Evolutionary conservation across 2,113 vertebrate genomes (phyloP).

Genomic region (Clinocottus analis): DNA sequence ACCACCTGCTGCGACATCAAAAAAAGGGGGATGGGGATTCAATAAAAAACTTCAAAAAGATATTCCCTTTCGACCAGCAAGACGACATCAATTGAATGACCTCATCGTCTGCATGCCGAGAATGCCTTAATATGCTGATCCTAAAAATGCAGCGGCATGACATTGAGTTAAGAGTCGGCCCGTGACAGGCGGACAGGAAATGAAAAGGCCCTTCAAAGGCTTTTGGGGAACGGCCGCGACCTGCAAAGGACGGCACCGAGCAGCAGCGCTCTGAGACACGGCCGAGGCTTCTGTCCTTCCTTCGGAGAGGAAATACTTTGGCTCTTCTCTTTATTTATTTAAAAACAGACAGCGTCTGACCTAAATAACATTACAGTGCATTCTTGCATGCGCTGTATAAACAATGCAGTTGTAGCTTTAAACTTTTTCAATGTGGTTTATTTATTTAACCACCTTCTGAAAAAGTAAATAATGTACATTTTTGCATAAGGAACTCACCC

Average conservation of each 20-base stretch:
- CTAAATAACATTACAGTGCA: conserved; percentile 40
- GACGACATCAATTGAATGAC: conserved; percentile 64
- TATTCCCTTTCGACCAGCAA: conserved; percentile 32
- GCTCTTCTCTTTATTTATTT: neutral
- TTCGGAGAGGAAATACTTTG: conserved; percentile 33
- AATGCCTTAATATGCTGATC: conserved; percentile 58
- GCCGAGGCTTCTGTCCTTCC: conserved; percentile 28
- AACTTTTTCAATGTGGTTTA: neutral
- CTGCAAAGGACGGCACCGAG: conserved; percentile 25
- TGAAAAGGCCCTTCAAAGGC: conserved; percentile 80
- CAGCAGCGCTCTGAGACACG: conserved; percentile 44
- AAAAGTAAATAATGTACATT: neutral
- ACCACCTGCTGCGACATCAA: conserved; percentile 12
- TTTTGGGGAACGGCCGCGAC: conserved; percentile 54
- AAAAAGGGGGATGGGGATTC: conserved; percentile 31
- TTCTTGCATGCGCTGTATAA: too few species aligned
- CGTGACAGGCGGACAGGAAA: conserved; percentile 80
- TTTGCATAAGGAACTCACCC: conserved; percentile 90
- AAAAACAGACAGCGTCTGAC: conserved; percentile 32
- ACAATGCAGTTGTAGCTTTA: neutral
- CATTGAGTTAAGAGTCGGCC: conserved; percentile 46
- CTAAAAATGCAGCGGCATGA: conserved; percentile 59
- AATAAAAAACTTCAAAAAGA: conserved; percentile 52
- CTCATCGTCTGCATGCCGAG: conserved; percentile 56
- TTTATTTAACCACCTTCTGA: neutral